These are phyloP conservation scores for Lysiphlebus fabarum DNA, from an alignment of 1,140 invertebrate genomes.

Conservation along the genomic window DNA sequence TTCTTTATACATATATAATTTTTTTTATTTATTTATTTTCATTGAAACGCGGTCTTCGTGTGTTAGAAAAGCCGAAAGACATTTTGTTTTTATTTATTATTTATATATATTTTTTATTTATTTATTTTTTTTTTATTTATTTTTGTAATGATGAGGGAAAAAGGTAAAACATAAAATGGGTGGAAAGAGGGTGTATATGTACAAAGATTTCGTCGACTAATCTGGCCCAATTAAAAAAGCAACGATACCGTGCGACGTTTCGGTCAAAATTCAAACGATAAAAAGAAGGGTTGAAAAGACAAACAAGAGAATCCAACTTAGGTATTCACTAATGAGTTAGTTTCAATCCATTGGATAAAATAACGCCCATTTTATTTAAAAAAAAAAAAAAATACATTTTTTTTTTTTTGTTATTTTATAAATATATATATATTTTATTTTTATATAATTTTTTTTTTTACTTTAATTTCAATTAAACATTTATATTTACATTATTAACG, in stretches of 20 bases:
- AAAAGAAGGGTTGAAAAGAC: slow-evolving; percentile 24
- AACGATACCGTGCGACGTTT: slow-evolving; percentile 11
- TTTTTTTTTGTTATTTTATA: slow-evolving; percentile 8
- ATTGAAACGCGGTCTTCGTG: not conserved
- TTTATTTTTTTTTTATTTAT: too few relatives aligned
- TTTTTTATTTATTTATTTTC: slow-evolving; percentile 13
- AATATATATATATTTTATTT: not conserved
- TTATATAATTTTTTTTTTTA: slow-evolving; percentile 27
- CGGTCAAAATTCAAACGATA: slow-evolving; percentile 1
- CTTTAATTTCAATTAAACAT: slow-evolving; percentile 23
- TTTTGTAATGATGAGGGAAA: not conserved
- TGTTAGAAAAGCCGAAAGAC: slow-evolving; percentile 27
- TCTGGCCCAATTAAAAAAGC: slow-evolving; percentile 51
- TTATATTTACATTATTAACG: slow-evolving; percentile 16
- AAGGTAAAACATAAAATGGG: slow-evolving; percentile 15
- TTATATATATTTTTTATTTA: too few relatives aligned
- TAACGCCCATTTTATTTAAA: slow-evolving; percentile 7
- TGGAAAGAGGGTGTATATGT: slow-evolving; percentile 5
- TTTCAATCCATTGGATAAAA: slow-evolving; percentile 1
- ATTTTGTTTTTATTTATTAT: too few relatives aligned
- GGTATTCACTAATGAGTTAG: slow-evolving; percentile 55
- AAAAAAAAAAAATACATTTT: slow-evolving; percentile 10
- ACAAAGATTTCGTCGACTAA: slow-evolving; percentile 43
- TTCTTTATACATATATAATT: not conserved
- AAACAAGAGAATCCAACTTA: slow-evolving; percentile 32